Percentiles rank a stretch among this genome's conserved stretches.
These are phyloP conservation scores for Garrulus glandarius DNA, from an alignment of 2,797 vertebrate genomes.

Conservation along the genomic window DNA sequence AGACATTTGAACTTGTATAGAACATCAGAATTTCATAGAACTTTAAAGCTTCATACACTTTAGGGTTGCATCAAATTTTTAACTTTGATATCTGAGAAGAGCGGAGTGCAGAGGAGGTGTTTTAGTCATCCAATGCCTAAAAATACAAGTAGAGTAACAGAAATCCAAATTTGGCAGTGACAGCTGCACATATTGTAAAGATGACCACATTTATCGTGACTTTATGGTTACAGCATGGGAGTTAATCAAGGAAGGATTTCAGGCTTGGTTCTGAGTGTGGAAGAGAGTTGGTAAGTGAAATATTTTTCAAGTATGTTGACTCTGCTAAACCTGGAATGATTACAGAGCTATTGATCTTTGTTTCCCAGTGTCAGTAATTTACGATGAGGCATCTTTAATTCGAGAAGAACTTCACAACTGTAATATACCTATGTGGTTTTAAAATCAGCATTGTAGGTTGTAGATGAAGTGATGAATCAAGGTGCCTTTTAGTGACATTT, in stretches of 20 bases:
- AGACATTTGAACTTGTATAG: not conserved
- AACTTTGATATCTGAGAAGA: constrained; percentile 1
- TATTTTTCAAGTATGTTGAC: not conserved
- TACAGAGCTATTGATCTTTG: not conserved
- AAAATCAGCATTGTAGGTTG: not conserved
- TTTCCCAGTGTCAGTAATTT: not conserved
- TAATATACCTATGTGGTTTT: not conserved
- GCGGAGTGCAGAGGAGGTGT: not conserved
- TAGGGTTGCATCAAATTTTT: not conserved
- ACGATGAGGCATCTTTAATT: not conserved
- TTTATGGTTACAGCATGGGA: not conserved
- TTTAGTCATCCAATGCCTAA: constrained; percentile 43
- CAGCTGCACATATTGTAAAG: not conserved
- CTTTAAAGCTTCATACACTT: not conserved
- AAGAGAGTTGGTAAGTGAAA: not conserved
- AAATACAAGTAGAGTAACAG: constrained; percentile 38
- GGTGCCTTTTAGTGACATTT: not conserved
- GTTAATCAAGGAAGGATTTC: not conserved
- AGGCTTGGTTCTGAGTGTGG: not conserved
- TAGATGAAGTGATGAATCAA: not conserved
- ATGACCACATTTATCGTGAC: constrained; percentile 15
- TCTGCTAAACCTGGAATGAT: not conserved
- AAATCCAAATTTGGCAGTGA: constrained; percentile 8
- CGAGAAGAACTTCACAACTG: not conserved
- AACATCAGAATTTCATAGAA: not conserved